Evolutionary conservation across 2,888 invertebrate species (phyloP).

Genomic region (Pherbina coryleti): DNA sequence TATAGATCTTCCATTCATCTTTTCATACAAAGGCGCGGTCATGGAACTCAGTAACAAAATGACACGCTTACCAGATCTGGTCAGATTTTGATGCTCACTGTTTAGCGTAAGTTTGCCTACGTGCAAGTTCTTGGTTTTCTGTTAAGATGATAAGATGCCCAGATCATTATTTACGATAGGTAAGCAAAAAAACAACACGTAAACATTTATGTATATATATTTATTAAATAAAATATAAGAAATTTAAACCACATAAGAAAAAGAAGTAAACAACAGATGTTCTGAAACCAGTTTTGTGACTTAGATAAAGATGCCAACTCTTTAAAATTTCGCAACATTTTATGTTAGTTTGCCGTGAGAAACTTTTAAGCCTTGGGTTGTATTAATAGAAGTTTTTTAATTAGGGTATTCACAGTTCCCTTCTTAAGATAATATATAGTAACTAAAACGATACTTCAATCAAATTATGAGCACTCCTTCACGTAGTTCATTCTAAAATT

Average conservation of each 20-base stretch:
- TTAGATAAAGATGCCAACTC: neutral
- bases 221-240: slow-evolving; percentile 5
- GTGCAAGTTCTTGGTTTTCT: neutral
- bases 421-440: no score
- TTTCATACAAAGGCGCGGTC: slow-evolving; percentile 31
- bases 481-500: no score
- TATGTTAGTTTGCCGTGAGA: no score
- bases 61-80: neutral
- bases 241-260: neutral
- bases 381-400: no score
- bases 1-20: slow-evolving; percentile 67
- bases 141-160: neutral
- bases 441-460: no score
- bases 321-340: no score
- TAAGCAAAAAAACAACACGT: neutral
- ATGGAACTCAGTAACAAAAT: neutral
- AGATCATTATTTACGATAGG: neutral
- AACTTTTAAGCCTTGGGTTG: no score
- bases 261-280: neutral
- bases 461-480: no score
- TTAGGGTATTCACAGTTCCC: no score
- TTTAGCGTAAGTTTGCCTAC: neutral
- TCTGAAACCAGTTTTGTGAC: neutral
- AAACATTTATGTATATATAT: neutral
- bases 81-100: neutral